These are phyloP conservation scores for Saturnia japonica DNA, from an alignment of 2,888 invertebrate species.

Conservation along the genomic window DNA sequence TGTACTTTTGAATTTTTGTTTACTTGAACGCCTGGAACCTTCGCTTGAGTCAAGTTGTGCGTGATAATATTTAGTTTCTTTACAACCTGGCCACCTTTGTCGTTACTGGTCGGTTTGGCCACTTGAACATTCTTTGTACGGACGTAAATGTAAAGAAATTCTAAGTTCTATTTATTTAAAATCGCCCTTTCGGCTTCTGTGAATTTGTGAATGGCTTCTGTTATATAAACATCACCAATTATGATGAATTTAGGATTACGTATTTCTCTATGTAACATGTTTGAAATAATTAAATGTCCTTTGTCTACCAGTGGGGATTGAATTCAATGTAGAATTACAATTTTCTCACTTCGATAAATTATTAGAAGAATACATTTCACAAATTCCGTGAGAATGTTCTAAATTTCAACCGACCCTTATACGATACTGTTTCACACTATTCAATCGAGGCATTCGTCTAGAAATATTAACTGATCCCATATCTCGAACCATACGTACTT, in stretches of 20 bases:
- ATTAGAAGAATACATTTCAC: neutral
- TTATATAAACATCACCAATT: conserved; percentile 72
- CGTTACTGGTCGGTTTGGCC: conserved; percentile 52
- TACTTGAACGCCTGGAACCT: conserved; percentile 41
- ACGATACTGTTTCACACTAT: conserved; percentile 49
- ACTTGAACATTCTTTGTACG: conserved; percentile 70
- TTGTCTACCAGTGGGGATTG: neutral
- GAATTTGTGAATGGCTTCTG: conserved; percentile 70
- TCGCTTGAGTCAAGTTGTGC: conserved; percentile 61
- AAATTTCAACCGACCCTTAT: conserved; percentile 29
- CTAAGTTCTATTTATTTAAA: conserved; percentile 70
- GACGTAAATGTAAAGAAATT: conserved; percentile 61
- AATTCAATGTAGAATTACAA: neutral
- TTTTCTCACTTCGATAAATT: neutral
- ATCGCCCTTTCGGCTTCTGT: conserved; percentile 76
- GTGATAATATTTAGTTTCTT: conserved; percentile 78
- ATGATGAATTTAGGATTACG: conserved; percentile 39
- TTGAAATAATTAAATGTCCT: neutral
- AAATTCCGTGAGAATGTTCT: conserved; percentile 56
- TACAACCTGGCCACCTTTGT: conserved; percentile 63
- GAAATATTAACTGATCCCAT: conserved; percentile 76
- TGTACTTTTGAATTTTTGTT: conserved; percentile 14
- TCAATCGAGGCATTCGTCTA: conserved; percentile 71
- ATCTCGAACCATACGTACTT: conserved; percentile 57
- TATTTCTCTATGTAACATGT: neutral